Percentiles rank a stretch among this genome's conserved stretches.
These are phyloP conservation scores for Agelastica alni DNA, from an alignment of 2,888 invertebrate species.

Conservation along the genomic window DNA sequence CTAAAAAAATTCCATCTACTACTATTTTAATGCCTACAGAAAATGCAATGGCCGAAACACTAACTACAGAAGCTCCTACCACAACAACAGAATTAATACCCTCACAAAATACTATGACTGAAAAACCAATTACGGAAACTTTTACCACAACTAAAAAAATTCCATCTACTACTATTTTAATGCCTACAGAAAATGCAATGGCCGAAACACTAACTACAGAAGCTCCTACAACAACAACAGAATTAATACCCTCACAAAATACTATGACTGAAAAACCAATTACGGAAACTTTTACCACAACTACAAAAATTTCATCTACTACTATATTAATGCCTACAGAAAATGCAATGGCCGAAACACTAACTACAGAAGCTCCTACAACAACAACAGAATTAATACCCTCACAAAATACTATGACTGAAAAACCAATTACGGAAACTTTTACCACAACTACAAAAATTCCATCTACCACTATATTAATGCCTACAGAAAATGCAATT, in stretches of 20 bases:
- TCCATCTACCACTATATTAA: constrained; percentile 2
- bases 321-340: constrained; percentile 13
- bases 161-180: constrained; percentile 4
- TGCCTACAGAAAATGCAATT: constrained; percentile 1
- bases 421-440: constrained; percentile 7
- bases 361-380: no score
- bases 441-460: constrained; percentile 1
- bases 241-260: no score
- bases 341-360: constrained; percentile 1
- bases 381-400: no score
- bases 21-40: constrained; percentile 13
- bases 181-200: not conserved
- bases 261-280: constrained; percentile 7
- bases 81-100: no score
- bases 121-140: constrained; percentile 4
- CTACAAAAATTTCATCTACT: not conserved
- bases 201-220: constrained; percentile 10
- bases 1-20: not conserved
- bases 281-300: not conserved
- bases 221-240: constrained; percentile 12
- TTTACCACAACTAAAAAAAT: constrained; percentile 1
- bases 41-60: constrained; percentile 1
- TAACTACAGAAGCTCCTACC: constrained; percentile 8
- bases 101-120: constrained; percentile 9
- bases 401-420: constrained; percentile 9